Conservation (phyloP, 2,888 invertebrate genomes). For the Lamellibrachia satsuma region DNA sequence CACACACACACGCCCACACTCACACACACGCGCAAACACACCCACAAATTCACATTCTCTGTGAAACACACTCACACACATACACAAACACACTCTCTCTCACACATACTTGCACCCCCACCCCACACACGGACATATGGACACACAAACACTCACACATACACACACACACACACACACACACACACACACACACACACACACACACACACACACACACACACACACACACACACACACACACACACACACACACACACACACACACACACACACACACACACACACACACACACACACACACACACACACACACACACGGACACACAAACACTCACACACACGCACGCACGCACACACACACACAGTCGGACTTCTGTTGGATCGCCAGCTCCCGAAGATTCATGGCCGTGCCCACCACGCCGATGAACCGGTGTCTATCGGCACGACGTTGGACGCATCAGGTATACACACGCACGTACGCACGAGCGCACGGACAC, state of each 20-base stretch:
- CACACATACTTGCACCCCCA: neutral
- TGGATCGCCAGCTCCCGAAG: neutral
- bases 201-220: neutral
- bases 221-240: neutral
- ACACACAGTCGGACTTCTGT: neutral
- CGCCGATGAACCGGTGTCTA: neutral
- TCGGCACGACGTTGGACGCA: too few species aligned
- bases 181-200: neutral
- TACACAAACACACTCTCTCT: neutral
- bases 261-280: neutral
- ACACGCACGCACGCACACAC: neutral
- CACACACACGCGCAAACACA: neutral
- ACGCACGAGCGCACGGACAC: too few species aligned
- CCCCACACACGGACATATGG: neutral
- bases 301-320: neutral
- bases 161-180: neutral
- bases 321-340: neutral
- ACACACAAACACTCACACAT: neutral
- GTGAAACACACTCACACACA: neutral
- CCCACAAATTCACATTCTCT: neutral
- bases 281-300: neutral
- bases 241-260: neutral
- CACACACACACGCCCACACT: neutral
- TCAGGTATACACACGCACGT: too few species aligned
- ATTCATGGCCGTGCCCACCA: neutral